Conservation (phyloP, 2,888 invertebrate genomes). For the Cantharis rufa region DNA sequence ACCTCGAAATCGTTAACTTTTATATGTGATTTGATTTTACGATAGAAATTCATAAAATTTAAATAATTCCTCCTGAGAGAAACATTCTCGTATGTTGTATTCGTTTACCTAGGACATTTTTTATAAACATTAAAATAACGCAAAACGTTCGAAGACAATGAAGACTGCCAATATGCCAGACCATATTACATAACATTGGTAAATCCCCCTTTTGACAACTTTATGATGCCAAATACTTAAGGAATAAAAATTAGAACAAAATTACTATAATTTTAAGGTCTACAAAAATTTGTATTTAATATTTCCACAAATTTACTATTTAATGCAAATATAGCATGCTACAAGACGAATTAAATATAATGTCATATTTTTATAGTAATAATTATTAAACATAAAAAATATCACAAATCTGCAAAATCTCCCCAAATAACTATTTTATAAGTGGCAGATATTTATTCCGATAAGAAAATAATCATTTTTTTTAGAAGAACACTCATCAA, state of each 20-base stretch:
- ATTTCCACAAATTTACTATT: background rate
- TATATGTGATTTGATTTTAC: background rate
- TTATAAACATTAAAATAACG: background rate
- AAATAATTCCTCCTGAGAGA: background rate
- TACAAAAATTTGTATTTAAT: background rate
- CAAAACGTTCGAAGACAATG: background rate
- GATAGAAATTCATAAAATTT: background rate
- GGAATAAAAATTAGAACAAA: background rate
- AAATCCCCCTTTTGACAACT: background rate
- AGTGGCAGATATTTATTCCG: background rate
- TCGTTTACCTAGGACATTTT: background rate
- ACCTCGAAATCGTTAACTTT: background rate
- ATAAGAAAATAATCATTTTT: background rate
- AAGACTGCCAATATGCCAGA: too few species aligned
- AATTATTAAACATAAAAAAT: background rate
- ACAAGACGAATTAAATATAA: background rate
- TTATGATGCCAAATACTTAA: background rate
- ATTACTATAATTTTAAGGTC: background rate
- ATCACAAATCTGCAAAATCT: background rate
- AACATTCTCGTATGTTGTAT: background rate
- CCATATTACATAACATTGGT: too few species aligned
- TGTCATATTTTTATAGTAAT: background rate
- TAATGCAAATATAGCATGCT: background rate
- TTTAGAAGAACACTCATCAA: background rate
- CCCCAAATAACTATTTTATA: background rate